phyloP scores from a whole-genome alignment of 2,888 invertebrate species.

The Zygogramma bicolorata region DNA sequence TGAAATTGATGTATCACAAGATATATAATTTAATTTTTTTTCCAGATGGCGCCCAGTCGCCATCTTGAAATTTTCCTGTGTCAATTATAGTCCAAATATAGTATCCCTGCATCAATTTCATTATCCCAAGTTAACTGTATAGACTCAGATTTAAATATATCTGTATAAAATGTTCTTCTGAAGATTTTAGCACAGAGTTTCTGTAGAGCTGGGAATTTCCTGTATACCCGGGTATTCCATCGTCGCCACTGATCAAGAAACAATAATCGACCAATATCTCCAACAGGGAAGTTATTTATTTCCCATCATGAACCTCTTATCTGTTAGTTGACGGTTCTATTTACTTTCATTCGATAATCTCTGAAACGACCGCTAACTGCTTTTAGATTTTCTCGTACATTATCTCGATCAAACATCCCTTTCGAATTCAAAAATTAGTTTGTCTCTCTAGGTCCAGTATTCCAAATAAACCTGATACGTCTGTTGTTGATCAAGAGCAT shows the following conservation, averaged over 20 bases:
- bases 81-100: no score
- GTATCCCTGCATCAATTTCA: no score
- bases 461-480: not conserved
- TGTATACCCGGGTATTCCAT: not conserved
- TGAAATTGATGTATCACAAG: no score
- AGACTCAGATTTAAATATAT: no score
- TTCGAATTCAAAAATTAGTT: not conserved
- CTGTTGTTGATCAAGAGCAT: not conserved
- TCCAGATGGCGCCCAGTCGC: no score
- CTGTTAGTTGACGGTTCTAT: not conserved
- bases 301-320: not conserved
- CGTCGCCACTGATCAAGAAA: not conserved
- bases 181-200: no score
- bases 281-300: constrained; percentile 1
- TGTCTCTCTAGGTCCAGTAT: not conserved
- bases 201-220: not conserved
- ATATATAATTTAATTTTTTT: no score
- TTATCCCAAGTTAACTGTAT: no score
- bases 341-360: constrained; percentile 1
- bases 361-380: not conserved
- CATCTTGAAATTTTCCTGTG: no score
- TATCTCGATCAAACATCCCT: constrained; percentile 6
- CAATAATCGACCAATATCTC: not conserved
- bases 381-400: not conserved
- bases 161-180: no score